These are phyloP conservation scores for Strigops habroptila DNA, from an alignment of 2,113 vertebrate genomes.

Conservation along the genomic window DNA sequence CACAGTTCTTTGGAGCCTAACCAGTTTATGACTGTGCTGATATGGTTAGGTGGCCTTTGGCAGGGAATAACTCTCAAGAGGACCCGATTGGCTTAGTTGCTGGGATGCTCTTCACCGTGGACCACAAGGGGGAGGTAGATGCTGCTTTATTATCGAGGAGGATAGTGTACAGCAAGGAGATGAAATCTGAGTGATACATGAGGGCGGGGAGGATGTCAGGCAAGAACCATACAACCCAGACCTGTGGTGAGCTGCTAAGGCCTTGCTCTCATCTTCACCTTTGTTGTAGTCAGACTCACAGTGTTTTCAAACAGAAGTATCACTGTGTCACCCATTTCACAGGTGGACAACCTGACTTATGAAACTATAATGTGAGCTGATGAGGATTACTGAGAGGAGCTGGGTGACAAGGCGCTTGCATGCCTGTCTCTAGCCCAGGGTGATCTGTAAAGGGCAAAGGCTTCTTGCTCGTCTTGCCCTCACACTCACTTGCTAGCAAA, in stretches of 20 bases:
- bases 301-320: neutral
- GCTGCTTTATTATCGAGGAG: neutral
- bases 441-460: neutral
- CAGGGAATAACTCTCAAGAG: neutral
- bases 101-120: neutral
- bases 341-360: neutral
- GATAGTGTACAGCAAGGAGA: rapidly evolving
- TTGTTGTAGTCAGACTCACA: neutral
- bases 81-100: neutral
- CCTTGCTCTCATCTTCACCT: neutral
- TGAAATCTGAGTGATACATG: rapidly evolving
- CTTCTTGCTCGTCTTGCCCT: neutral
- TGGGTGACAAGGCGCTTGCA: neutral
- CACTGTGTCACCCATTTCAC: neutral
- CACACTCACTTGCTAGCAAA: neutral
- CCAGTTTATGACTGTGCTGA: neutral
- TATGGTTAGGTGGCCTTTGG: neutral
- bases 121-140: conserved; percentile 27
- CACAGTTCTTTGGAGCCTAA: neutral
- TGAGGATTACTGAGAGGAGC: neutral
- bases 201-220: neutral
- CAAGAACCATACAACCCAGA: neutral
- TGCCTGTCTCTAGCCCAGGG: neutral
- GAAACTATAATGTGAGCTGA: neutral
- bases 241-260: neutral